These are phyloP conservation scores for Eupleurogrammus muticus DNA, from an alignment of 2,797 vertebrate species.

Conservation along the genomic window DNA sequence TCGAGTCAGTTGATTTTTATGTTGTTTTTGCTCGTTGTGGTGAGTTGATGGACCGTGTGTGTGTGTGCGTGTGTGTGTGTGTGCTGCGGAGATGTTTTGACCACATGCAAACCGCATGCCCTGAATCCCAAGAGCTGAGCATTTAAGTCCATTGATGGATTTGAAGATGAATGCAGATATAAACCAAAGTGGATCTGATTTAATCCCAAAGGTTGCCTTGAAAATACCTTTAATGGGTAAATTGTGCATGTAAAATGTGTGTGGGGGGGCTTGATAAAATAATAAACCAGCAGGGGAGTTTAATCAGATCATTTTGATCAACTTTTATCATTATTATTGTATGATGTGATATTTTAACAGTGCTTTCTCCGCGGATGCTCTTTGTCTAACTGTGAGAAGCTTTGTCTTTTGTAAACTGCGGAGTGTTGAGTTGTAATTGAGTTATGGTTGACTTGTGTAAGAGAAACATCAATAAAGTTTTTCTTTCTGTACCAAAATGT, in stretches of 20 bases:
- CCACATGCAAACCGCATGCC: slow-evolving; percentile 20
- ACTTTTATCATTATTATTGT: slow-evolving; percentile 46
- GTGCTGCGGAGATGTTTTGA: slow-evolving; percentile 42
- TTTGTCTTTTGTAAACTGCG: slow-evolving; percentile 56
- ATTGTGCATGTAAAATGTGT: slow-evolving; percentile 22
- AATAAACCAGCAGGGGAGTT: slow-evolving; percentile 30
- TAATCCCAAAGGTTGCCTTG: slow-evolving; percentile 15
- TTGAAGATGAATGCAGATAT: slow-evolving; percentile 20
- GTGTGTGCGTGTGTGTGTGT: slow-evolving; percentile 57
- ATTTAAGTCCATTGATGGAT: slow-evolving; percentile 20
- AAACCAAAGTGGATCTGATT: slow-evolving; percentile 44
- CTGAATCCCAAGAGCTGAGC: slow-evolving; percentile 23
- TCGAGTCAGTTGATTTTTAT: slow-evolving; percentile 23
- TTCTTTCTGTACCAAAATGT: slow-evolving; percentile 43
- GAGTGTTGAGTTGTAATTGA: slow-evolving; percentile 54
- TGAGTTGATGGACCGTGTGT: slow-evolving; percentile 54
- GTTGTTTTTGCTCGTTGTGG: slow-evolving; percentile 38
- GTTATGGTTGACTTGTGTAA: slow-evolving; percentile 53
- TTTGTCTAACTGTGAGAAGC: slow-evolving; percentile 27
- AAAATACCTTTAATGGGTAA: slow-evolving; percentile 28
- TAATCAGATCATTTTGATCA: slow-evolving; percentile 39
- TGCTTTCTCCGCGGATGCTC: slow-evolving; percentile 39
- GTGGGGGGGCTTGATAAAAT: slow-evolving; percentile 33
- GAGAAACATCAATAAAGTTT: slow-evolving; percentile 77
- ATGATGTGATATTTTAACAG: slow-evolving; percentile 59